Evolutionary conservation across 2,113 vertebrate genomes (phyloP).

Genomic region (Turnix velox): DNA sequence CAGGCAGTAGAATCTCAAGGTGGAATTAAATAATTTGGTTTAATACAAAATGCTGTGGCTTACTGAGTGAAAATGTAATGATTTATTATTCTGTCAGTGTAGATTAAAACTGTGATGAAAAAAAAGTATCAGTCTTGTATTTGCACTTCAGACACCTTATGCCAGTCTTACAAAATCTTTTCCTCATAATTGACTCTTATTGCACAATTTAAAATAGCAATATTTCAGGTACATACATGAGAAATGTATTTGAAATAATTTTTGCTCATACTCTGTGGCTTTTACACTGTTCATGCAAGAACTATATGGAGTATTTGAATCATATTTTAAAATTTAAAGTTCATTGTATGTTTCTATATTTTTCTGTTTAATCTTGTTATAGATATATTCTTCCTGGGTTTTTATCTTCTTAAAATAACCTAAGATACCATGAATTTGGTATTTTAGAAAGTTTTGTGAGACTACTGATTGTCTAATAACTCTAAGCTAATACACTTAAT

Average conservation of each 20-base stretch:
- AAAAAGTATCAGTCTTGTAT: not conserved
- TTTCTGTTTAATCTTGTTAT: not conserved
- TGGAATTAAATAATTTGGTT: not conserved
- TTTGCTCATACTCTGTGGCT: not conserved
- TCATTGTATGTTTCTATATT: not conserved
- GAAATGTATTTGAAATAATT: not conserved
- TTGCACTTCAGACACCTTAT: not conserved
- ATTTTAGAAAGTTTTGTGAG: not conserved
- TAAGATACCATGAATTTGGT: not conserved
- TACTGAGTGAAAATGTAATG: not conserved
- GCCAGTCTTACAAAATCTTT: not conserved
- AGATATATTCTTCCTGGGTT: not conserved
- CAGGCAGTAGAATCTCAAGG: not conserved
- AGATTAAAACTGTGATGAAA: not conserved
- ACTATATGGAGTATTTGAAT: not conserved
- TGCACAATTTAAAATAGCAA: not conserved
- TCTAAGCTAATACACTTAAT: not conserved
- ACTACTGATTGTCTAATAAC: not conserved
- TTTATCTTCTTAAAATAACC: constrained; percentile 4
- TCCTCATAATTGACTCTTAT: not conserved
- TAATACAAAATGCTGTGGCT: not conserved
- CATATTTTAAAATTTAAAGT: not conserved
- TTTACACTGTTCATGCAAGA: not conserved
- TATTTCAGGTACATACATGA: not conserved
- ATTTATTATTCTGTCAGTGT: not conserved